Evolutionary conservation across 2,888 invertebrate genomes (phyloP).

Genomic region (Ctenicera cuprea): DNA sequence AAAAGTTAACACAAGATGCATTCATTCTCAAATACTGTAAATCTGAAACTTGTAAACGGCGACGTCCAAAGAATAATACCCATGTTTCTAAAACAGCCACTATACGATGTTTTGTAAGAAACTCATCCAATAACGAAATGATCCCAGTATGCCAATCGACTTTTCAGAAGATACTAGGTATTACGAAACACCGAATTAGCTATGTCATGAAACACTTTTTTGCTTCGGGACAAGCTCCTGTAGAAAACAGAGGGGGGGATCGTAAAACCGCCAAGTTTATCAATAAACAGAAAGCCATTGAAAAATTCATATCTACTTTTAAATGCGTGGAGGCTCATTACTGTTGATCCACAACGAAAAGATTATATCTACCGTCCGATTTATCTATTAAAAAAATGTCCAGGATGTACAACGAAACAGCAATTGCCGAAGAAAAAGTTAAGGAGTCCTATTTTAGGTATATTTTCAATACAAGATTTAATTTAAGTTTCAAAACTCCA

Average conservation of each 20-base stretch:
- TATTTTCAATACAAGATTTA: constrained; percentile 47
- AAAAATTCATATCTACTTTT: constrained; percentile 21
- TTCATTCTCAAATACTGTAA: neutral
- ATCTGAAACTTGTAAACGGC: neutral
- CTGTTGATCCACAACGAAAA: neutral
- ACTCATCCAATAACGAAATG: too few relatives aligned
- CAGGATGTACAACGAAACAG: constrained; percentile 15
- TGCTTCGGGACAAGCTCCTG: neutral
- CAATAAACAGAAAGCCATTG: neutral
- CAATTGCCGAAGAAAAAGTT: constrained; percentile 1
- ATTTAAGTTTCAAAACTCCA: constrained; percentile 52
- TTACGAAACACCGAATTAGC: neutral
- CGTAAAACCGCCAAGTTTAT: neutral
- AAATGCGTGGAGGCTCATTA: constrained; percentile 21
- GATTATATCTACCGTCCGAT: constrained; percentile 1
- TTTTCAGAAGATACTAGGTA: neutral
- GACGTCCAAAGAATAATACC: neutral
- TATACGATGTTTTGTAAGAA: constrained; percentile 13
- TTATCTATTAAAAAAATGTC: constrained; percentile 17
- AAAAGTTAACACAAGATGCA: neutral
- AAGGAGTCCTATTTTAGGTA: constrained; percentile 37
- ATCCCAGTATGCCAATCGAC: neutral
- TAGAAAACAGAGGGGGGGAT: constrained; percentile 7
- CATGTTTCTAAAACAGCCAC: constrained; percentile 1
- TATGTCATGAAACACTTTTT: neutral